phyloP scores from a whole-genome alignment of 1,140 invertebrate genomes.

The Hermatobates lingyangjiaoensis region DNA sequence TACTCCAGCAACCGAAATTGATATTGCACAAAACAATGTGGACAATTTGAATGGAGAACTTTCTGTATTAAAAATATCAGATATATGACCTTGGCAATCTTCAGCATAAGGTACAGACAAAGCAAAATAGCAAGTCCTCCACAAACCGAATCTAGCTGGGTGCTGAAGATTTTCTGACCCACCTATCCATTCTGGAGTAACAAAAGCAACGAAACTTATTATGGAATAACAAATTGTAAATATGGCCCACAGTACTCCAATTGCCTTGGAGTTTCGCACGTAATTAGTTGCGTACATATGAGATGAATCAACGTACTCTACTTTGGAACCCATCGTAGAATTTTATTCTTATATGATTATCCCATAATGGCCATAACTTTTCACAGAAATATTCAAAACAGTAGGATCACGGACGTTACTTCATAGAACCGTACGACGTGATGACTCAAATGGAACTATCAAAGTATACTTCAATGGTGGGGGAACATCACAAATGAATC shows the following conservation, averaged over 20 bases:
- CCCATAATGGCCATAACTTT: too few species aligned
- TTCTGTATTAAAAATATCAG: constrained; percentile 63
- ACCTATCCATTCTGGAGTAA: constrained; percentile 88
- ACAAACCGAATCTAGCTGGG: constrained; percentile 81
- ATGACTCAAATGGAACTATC: too few species aligned
- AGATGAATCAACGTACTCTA: constrained; percentile 72
- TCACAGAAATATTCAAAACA: too few species aligned
- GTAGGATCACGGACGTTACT: too few species aligned
- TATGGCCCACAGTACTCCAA: constrained; percentile 90
- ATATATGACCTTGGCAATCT: constrained; percentile 62
- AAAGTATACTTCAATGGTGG: too few species aligned
- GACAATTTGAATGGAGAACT: constrained; percentile 61
- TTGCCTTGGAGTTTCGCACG: constrained; percentile 86
- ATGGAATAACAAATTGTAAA: constrained; percentile 94
- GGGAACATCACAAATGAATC: too few species aligned
- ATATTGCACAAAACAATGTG: constrained; percentile 70
- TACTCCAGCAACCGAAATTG: constrained; percentile 64
- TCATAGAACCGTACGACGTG: too few species aligned
- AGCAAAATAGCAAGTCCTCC: constrained; percentile 52
- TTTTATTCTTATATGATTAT: too few species aligned
- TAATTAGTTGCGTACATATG: constrained; percentile 84
- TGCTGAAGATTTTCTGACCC: constrained; percentile 51
- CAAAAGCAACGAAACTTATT: constrained; percentile 81
- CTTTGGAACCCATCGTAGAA: constrained; percentile 60
- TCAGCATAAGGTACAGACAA: constrained; percentile 26